Conservation (phyloP, 2,797 vertebrate species). For the Nasua narica region DNA sequence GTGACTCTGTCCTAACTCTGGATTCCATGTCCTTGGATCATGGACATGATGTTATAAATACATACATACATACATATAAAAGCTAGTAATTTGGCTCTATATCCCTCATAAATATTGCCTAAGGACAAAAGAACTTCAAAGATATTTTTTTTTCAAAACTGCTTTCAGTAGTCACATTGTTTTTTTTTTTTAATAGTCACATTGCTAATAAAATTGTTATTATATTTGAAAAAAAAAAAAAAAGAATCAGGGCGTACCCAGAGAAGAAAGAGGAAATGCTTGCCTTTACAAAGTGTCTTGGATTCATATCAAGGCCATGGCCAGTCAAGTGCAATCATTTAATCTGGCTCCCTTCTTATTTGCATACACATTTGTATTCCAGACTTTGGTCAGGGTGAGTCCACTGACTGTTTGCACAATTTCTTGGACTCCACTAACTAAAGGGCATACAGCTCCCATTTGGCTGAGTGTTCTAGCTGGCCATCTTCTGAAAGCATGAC, state of each 20-base stretch:
- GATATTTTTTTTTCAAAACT: neutral
- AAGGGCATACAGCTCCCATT: neutral
- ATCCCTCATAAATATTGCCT: neutral
- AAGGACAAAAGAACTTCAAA: neutral
- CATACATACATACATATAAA: too few species aligned
- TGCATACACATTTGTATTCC: neutral
- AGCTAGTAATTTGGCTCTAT: neutral
- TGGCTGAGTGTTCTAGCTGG: neutral
- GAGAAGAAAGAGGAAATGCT: neutral
- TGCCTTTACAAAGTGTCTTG: neutral
- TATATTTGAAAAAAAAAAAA: neutral
- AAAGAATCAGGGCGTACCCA: too few species aligned
- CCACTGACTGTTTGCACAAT: neutral
- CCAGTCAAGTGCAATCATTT: neutral
- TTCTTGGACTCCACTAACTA: neutral
- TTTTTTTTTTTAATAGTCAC: neutral
- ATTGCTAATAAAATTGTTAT: neutral
- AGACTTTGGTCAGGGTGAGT: neutral
- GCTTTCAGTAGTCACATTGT: neutral
- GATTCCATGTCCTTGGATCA: neutral
- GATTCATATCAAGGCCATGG: neutral
- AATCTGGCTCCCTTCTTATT: neutral
- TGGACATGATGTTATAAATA: accelerated
- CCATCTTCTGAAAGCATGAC: slow-evolving; percentile 64
- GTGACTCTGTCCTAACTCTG: neutral